Evolutionary conservation across 2,113 vertebrate species (phyloP).

Genomic region (Lamprotornis superbus): DNA sequence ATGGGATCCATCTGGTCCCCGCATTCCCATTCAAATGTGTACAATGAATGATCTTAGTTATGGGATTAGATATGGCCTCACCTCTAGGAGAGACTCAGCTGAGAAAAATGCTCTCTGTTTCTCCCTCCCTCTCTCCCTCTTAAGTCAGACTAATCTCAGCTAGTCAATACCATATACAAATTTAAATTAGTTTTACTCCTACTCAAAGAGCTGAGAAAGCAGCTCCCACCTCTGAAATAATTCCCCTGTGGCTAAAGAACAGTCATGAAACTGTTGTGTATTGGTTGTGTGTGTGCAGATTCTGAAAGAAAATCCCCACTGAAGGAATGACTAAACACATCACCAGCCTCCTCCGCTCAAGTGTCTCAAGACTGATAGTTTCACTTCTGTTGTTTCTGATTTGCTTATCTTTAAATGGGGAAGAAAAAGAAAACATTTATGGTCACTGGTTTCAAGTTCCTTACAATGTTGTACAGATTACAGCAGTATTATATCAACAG

Average conservation of each 20-base stretch:
- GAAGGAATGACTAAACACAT: not conserved
- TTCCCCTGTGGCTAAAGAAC: not conserved
- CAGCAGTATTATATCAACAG: not conserved
- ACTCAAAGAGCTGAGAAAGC: not conserved
- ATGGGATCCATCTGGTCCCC: not conserved
- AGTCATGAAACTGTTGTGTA: not conserved
- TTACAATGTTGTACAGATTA: not conserved
- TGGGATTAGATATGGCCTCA: not conserved
- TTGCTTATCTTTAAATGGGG: conserved; percentile 11
- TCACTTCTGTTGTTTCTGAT: conserved; percentile 44
- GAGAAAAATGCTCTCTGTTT: not conserved
- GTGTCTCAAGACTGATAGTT: not conserved
- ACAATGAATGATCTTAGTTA: not conserved
- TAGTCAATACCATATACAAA: not conserved
- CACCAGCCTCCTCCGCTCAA: not conserved
- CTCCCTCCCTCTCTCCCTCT: too few relatives aligned
- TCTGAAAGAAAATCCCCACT: conserved; percentile 5
- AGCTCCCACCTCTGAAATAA: not conserved
- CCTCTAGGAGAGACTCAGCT: not conserved
- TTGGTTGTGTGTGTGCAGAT: not conserved
- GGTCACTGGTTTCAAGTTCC: not conserved
- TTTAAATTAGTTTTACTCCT: not conserved
- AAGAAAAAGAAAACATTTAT: not conserved
- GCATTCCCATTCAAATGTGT: not conserved
- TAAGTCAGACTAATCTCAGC: not conserved